phyloP scores from a whole-genome alignment of 2,888 invertebrate genomes.

The Hemaris fuciformis region DNA sequence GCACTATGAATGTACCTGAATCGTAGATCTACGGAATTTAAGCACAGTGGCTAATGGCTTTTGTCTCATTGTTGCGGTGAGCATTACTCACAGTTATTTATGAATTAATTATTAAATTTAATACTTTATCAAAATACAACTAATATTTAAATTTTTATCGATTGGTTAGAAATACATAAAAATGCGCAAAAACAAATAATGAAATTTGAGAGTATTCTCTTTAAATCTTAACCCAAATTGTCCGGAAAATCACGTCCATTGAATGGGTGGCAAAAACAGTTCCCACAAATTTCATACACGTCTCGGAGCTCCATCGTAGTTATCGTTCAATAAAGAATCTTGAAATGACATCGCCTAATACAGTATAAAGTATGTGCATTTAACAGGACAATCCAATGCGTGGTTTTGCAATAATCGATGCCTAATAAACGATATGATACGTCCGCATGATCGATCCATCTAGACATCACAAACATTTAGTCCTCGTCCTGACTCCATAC shows the following conservation, averaged over 20 bases:
- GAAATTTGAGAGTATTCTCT: not conserved
- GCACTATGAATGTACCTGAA: not conserved
- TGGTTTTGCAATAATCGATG: constrained; percentile 42
- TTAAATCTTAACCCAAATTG: not conserved
- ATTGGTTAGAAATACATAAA: too few relatives aligned
- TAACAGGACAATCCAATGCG: constrained; percentile 37
- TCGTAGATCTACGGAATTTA: not conserved
- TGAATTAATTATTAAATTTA: not conserved
- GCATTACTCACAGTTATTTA: not conserved
- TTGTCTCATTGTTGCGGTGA: not conserved
- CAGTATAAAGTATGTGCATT: constrained; percentile 42
- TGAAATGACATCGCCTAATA: constrained; percentile 47
- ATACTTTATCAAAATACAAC: too few relatives aligned
- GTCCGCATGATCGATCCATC: constrained; percentile 47
- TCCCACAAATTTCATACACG: not conserved
- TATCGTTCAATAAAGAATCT: constrained; percentile 45
- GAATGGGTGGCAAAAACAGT: not conserved
- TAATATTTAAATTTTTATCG: too few relatives aligned
- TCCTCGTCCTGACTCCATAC: constrained; percentile 55
- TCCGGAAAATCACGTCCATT: not conserved
- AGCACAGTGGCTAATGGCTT: not conserved
- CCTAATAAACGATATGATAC: constrained; percentile 43
- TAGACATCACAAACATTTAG: constrained; percentile 48
- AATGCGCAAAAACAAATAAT: not conserved
- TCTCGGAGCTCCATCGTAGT: not conserved